Evolutionary conservation across 1,140 invertebrate species (phyloP).

Genomic region (Trypoxylus dichotomus): DNA sequence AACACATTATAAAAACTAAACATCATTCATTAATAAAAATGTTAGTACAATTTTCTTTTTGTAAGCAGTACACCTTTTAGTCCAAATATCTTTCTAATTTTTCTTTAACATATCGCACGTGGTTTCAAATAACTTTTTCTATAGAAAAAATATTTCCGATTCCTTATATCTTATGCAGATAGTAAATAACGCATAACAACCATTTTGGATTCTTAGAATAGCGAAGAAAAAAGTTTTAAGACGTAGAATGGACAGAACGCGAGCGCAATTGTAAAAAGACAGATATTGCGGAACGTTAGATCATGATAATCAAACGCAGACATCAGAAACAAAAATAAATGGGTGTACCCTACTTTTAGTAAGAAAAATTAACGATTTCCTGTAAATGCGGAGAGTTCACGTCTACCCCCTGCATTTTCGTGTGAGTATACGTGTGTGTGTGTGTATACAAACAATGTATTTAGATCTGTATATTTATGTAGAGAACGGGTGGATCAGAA

Average conservation of each 20-base stretch:
- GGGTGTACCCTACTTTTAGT: neutral
- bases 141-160: neutral
- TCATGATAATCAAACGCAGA: neutral
- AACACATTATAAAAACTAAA: too few species aligned
- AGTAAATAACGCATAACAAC: too few species aligned
- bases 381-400: constrained; percentile 28
- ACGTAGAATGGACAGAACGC: too few species aligned
- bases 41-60: too few species aligned
- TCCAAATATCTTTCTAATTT: too few species aligned
- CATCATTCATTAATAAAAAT: too few species aligned
- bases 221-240: too few species aligned
- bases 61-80: too few species aligned
- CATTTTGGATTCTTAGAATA: too few species aligned
- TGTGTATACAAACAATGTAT: constrained; percentile 18
- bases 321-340: neutral
- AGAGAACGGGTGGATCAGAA: constrained; percentile 3
- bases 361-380: constrained; percentile 34
- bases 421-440: neutral
- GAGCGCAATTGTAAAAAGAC: too few species aligned
- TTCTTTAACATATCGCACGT: too few species aligned
- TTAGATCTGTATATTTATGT: constrained; percentile 18
- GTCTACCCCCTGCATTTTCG: neutral
- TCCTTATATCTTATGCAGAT: neutral
- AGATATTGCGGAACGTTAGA: neutral
- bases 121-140: too few species aligned